Evolutionary conservation across 2,888 invertebrate species (phyloP).

Genomic region (Morpho achilles): DNA sequence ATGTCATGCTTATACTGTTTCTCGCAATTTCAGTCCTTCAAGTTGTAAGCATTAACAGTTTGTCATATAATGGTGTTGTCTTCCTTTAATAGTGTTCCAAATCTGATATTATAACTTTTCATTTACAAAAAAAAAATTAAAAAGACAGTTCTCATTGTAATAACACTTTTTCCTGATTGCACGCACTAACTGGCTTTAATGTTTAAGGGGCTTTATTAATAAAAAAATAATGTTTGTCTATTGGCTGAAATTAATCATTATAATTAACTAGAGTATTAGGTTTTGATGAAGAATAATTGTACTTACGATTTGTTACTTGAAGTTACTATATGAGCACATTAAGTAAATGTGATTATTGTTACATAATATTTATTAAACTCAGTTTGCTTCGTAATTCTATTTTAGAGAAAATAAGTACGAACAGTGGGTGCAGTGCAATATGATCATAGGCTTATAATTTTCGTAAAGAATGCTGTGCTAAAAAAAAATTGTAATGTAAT

Average conservation of each 20-base stretch:
- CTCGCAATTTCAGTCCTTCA: conserved; percentile 11
- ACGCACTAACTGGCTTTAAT: conserved; percentile 67
- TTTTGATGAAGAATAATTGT: conserved; percentile 35
- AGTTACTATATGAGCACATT: conserved; percentile 39
- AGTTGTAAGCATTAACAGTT: conserved; percentile 7
- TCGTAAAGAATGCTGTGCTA: no score
- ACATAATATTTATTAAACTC: conserved; percentile 10
- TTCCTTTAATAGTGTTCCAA: conserved; percentile 52
- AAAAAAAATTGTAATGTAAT: no score
- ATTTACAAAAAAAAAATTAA: conserved; percentile 32
- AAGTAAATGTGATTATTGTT: conserved; percentile 12
- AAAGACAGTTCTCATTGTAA: conserved; percentile 55
- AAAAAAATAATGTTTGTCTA: conserved; percentile 55
- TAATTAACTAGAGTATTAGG: conserved; percentile 30
- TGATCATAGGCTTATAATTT: conserved; percentile 30
- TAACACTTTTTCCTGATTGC: conserved; percentile 66
- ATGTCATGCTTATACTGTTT: conserved; percentile 31
- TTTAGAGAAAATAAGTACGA: conserved; percentile 32
- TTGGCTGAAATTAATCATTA: conserved; percentile 54
- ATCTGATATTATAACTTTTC: conserved; percentile 1
- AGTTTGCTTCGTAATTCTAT: conserved; percentile 40
- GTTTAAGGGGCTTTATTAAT: conserved; percentile 53
- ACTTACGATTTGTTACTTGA: conserved; percentile 41
- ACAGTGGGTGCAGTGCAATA: conserved; percentile 65
- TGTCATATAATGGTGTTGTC: conserved; percentile 44